A percentile compares a stretch with the other conserved stretches of the same genome.
Conservation (phyloP, 2,797 vertebrate species). For the Sebastes nivosus region DNA sequence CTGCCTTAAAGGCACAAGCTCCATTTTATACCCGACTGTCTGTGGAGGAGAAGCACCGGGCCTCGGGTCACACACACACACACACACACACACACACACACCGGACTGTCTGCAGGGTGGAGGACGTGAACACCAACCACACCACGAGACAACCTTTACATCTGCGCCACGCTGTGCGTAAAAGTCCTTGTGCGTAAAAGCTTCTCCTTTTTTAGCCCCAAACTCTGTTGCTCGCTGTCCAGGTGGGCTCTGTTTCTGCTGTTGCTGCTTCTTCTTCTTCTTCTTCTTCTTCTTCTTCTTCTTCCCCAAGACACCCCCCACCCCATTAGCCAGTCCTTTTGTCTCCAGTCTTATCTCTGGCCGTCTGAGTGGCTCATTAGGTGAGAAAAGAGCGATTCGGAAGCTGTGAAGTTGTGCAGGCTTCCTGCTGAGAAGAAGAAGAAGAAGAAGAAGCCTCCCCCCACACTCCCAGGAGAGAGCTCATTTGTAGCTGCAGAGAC, state of each 20-base stretch:
- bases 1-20: conserved; percentile 83
- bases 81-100: conserved; percentile 15
- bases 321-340: conserved; percentile 47
- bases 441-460: conserved; percentile 26
- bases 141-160: not conserved
- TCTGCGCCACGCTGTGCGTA: conserved; percentile 26
- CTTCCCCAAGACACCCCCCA: conserved; percentile 4
- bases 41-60: conserved; percentile 36
- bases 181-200: conserved; percentile 48
- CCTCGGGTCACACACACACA: conserved; percentile 42
- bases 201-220: not conserved
- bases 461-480: not conserved
- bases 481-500: conserved; percentile 18
- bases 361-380: conserved; percentile 51
- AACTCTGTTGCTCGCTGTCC: not conserved
- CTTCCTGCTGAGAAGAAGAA: conserved; percentile 46
- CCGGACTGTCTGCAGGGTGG: not conserved
- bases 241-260: conserved; percentile 4
- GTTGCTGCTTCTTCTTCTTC: not conserved
- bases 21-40: conserved; percentile 61
- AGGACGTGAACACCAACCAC: not conserved
- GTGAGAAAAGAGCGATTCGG: conserved; percentile 60
- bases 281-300: no score
- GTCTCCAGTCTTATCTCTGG: conserved; percentile 54
- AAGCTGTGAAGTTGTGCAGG: conserved; percentile 50